Conservation (phyloP, 2,797 vertebrate species). For the Pangasius larnaudii region DNA sequence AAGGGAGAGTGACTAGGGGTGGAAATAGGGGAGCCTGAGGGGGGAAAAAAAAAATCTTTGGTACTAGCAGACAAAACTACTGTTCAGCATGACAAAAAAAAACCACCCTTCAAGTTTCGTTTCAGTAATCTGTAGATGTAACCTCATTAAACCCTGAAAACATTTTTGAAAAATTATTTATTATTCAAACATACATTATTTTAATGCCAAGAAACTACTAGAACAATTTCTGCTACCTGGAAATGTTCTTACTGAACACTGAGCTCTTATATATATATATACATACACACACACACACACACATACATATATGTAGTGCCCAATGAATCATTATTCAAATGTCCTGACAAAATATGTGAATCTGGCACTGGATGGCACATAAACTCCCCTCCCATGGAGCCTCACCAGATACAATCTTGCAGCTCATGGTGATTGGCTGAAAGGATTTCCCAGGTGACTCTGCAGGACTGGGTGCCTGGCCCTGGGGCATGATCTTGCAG, state of each 20-base stretch:
- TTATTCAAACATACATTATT: not conserved
- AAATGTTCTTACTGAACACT: not conserved
- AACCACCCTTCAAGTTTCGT: not conserved
- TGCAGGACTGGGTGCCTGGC: constrained; percentile 86
- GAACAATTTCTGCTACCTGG: not conserved
- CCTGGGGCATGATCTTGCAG: constrained; percentile 95
- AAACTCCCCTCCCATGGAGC: not conserved
- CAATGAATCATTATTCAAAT: not conserved
- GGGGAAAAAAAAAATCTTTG: not conserved
- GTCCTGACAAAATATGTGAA: not conserved
- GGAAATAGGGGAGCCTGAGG: constrained; percentile 96
- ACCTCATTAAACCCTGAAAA: not conserved
- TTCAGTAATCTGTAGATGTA: not conserved
- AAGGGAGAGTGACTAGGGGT: constrained; percentile 95
- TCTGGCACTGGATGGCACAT: not conserved
- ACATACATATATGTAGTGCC: too few relatives aligned
- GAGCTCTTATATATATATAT: not conserved
- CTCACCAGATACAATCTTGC: constrained; percentile 98
- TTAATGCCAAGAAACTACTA: not conserved
- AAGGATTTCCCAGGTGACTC: constrained; percentile 97
- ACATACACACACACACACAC: too few relatives aligned
- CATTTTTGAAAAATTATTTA: not conserved
- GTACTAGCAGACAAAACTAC: not conserved
- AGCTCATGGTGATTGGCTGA: constrained; percentile 99
- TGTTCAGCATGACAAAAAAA: not conserved